phyloP scores from a whole-genome alignment of 2,888 invertebrate genomes.

The Synanthedon formicaeformis region DNA sequence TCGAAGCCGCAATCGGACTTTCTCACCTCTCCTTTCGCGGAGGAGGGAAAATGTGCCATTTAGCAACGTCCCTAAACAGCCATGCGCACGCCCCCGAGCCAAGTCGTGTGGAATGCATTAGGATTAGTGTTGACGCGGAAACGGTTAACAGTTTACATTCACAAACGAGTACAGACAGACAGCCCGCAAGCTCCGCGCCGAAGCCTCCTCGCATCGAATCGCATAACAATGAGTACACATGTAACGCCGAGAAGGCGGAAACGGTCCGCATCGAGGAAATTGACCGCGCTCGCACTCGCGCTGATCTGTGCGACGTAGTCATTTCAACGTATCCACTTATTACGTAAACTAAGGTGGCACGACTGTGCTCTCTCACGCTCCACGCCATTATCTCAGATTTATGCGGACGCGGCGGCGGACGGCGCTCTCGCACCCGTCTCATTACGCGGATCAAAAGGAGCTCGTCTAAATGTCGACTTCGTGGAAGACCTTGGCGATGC shows the following conservation, averaged over 20 bases:
- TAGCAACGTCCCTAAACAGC: conserved; percentile 23
- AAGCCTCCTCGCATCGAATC: conserved; percentile 2
- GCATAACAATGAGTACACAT: conserved; percentile 3
- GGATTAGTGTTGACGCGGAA: conserved; percentile 27
- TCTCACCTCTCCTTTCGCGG: conserved; percentile 19
- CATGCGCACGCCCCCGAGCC: conserved; percentile 26
- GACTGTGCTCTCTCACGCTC: conserved; percentile 59
- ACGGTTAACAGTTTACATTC: conserved; percentile 24
- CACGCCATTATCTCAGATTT: conserved; percentile 53
- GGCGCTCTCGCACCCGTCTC: conserved; percentile 47
- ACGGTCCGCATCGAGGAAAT: conserved; percentile 27
- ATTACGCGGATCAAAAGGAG: conserved; percentile 53
- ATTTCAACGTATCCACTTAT: conserved; percentile 49
- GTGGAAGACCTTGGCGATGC: conserved; percentile 48
- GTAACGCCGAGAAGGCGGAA: conserved; percentile 12
- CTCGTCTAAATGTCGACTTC: conserved; percentile 54
- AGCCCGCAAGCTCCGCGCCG: conserved; percentile 14
- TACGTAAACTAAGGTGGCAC: conserved; percentile 56
- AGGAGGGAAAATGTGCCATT: conserved; percentile 26
- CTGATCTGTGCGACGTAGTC: conserved; percentile 20
- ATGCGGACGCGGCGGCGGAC: conserved; percentile 46
- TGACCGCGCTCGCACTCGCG: conserved; percentile 18
- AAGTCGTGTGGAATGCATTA: conserved; percentile 35
- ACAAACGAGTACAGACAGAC: conserved; percentile 21
- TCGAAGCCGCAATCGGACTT: conserved; percentile 13